Evolutionary conservation across 2,113 vertebrate genomes (phyloP), one percentile per base, ranked within the genome.

Genomic region (Acanthochromis polyacanthus): DNA sequence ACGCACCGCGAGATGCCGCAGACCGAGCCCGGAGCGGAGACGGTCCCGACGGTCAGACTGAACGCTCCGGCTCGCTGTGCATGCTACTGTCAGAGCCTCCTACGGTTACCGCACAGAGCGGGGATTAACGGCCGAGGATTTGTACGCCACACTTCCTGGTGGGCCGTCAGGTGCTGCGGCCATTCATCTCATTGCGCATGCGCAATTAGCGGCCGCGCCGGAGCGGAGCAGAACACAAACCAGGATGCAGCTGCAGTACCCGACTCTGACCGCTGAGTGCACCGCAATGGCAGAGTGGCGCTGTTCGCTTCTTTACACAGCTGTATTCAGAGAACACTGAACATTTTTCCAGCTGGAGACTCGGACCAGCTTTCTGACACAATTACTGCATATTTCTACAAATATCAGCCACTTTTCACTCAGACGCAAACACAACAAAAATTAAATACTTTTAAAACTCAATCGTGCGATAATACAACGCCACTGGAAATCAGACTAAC

Each of bases 111-210:
- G 93, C 81, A n/a, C 60, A 67, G 53, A 87, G 65, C 51, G 69
- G 70, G 91, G 90, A 92, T 93, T 91, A 93, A 86, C 87, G 77
- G 88, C 79, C 75, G 59, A 83, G 83, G 89, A 90, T 90, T 93
- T 92, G 90, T 90, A 84, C 89, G 80, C 89, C 89, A 85, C 92
- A 94, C 94, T 94, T 95, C 94, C 95, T 93, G 93, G 84, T 92
- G 90, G 91, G 83, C 75, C 85, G 90, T 92, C 92, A 93, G 93
- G 90, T 92, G 91, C 92, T 89, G 90, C 92, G 81, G 90, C 92
- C 93, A 94, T 89, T 94, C 93, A 93, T 90, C 80, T 87, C 78
- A 91, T 81, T 93, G 91, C 91, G 93, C 91, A 77, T 88, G 89
- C 88, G 81, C 89, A 77, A 5, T 86, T 28, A 16, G 52, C 43